Evolutionary conservation across 2,888 invertebrate species (phyloP).

Genomic region (Megalurothrips usitatus): DNA sequence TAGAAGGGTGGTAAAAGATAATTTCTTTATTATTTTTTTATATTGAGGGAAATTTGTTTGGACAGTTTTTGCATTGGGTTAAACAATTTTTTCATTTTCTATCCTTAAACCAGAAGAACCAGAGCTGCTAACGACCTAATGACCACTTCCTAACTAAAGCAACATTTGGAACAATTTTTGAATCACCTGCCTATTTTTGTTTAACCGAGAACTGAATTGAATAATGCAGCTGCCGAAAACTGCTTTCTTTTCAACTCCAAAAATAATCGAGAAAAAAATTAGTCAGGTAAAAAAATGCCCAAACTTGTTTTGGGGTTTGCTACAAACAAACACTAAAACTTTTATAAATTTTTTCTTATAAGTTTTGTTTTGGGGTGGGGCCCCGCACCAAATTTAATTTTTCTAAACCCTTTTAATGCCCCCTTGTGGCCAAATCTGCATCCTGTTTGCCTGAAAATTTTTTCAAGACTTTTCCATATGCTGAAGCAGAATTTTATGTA

Average conservation of each 20-base stretch:
- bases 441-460: slow-evolving; percentile 86
- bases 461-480: slow-evolving; percentile 82
- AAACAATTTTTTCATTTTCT: slow-evolving; percentile 10
- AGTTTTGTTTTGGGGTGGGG: slow-evolving; percentile 82
- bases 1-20: slow-evolving; percentile 33
- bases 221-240: slow-evolving; percentile 92
- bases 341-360: slow-evolving; percentile 40
- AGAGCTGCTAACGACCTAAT: slow-evolving; percentile 57
- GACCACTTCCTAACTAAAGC: slow-evolving; percentile 57
- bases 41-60: not conserved
- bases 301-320: not conserved
- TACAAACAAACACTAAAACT: not conserved
- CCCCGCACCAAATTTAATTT: slow-evolving; percentile 86
- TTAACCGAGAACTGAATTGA: slow-evolving; percentile 90
- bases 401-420: slow-evolving; percentile 92
- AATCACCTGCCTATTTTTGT: slow-evolving; percentile 87
- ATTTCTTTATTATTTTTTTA: not conserved
- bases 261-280: slow-evolving; percentile 86
- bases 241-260: slow-evolving; percentile 90
- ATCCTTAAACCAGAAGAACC: slow-evolving; percentile 51
- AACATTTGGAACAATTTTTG: slow-evolving; percentile 75
- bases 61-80: not conserved
- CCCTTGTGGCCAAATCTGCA: slow-evolving; percentile 88
- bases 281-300: slow-evolving; percentile 49
- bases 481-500: slow-evolving; percentile 91